Percentiles rank a stretch among this genome's conserved stretches.
phyloP scores from a whole-genome alignment of 2,113 vertebrate species.

The Limanda limanda region DNA sequence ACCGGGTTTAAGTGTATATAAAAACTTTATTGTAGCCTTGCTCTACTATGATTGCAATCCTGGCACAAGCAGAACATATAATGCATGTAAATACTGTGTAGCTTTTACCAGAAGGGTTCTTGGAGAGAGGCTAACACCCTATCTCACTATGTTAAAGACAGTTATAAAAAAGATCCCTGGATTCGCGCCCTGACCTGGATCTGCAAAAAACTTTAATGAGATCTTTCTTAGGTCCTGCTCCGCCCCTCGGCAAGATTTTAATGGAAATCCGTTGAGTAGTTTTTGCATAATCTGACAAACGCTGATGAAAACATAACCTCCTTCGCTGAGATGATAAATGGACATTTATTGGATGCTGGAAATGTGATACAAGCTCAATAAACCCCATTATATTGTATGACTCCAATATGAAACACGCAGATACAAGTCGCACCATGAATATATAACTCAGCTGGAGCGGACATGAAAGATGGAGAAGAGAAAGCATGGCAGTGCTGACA shows the following conservation, averaged over 20 bases:
- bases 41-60: background rate
- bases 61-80: background rate
- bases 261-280: background rate
- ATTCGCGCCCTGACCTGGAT: background rate
- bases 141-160: background rate
- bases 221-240: background rate
- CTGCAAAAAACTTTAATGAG: background rate
- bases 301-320: too few relatives aligned
- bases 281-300: background rate
- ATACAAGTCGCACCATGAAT: background rate
- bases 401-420: background rate
- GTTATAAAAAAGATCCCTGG: background rate
- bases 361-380: background rate
- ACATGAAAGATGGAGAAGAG: conserved; percentile 1
- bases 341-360: background rate
- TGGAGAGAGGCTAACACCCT: background rate
- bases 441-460: background rate
- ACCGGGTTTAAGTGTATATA: background rate
- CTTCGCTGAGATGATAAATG: too few relatives aligned
- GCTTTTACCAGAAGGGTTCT: background rate
- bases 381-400: too few relatives aligned
- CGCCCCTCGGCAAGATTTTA: too few relatives aligned
- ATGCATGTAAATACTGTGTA: background rate
- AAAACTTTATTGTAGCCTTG: background rate
- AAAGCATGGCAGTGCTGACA: conserved; percentile 4